phyloP scores from a whole-genome alignment of 2,113 vertebrate species.

The Sula dactylatra region DNA sequence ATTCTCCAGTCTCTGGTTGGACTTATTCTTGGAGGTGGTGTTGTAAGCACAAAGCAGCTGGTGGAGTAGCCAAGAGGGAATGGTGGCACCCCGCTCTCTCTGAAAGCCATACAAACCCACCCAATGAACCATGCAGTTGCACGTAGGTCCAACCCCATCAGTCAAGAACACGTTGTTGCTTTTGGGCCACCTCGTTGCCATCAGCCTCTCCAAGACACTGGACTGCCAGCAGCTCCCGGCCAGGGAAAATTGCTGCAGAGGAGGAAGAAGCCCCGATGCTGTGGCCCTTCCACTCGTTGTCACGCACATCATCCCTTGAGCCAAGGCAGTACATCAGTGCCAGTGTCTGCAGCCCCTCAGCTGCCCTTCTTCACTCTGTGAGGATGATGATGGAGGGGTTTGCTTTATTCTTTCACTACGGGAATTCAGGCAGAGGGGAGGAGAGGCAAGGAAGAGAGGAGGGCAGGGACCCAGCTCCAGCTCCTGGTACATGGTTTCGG shows the following conservation, averaged over 20 bases:
- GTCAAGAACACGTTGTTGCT: accelerated
- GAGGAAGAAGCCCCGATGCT: background rate
- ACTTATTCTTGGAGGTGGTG: background rate
- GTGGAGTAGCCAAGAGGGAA: background rate
- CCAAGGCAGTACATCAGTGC: background rate
- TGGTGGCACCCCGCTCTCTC: background rate
- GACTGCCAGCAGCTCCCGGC: accelerated
- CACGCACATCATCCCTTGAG: background rate
- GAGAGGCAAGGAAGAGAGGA: background rate
- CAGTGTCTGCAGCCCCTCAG: background rate
- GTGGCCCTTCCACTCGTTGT: background rate
- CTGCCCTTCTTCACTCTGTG: accelerated
- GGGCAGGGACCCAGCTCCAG: background rate
- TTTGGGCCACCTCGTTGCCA: background rate
- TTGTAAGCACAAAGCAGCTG: background rate
- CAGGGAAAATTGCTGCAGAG: background rate
- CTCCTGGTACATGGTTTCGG: background rate
- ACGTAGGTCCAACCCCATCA: background rate
- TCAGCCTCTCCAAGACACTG: background rate
- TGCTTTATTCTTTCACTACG: background rate
- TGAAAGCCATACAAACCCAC: background rate
- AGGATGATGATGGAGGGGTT: background rate
- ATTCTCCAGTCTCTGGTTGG: background rate
- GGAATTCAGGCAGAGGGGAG: background rate
- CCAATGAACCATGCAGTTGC: accelerated